A percentile compares a stretch with the other conserved stretches of the same genome.
phyloP scores from a whole-genome alignment of 2,888 invertebrate genomes.

The Agrilus biguttatus region DNA sequence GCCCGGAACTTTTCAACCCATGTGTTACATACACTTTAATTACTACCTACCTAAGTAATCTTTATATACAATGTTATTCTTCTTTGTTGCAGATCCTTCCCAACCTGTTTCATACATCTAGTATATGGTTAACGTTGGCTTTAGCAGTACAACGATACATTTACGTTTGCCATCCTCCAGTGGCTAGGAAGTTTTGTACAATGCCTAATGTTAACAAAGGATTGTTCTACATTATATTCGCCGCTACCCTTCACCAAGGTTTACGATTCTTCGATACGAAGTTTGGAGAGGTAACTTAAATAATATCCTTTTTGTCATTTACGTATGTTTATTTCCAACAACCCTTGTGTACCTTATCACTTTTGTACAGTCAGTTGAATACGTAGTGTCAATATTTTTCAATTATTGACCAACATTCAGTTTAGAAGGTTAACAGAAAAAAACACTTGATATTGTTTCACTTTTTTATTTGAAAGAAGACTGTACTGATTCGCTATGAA shows the following conservation, averaged over 20 bases:
- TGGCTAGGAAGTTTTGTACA: slow-evolving; percentile 69
- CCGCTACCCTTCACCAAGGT: slow-evolving; percentile 70
- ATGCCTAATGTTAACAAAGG: slow-evolving; percentile 63
- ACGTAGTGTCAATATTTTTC: too few relatives aligned
- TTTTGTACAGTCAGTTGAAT: too few relatives aligned
- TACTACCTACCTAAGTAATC: not conserved
- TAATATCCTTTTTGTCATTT: too few relatives aligned
- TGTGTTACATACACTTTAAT: too few relatives aligned
- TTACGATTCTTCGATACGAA: slow-evolving; percentile 67
- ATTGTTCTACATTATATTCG: slow-evolving; percentile 61
- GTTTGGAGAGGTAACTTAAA: slow-evolving; percentile 28
- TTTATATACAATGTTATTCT: not conserved
- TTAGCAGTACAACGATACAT: slow-evolving; percentile 88
- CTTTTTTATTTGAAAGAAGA: too few relatives aligned
- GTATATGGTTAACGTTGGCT: slow-evolving; percentile 84
- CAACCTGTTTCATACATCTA: slow-evolving; percentile 83
- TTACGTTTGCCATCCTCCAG: slow-evolving; percentile 85
- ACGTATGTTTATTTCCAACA: too few relatives aligned
- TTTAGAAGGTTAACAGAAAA: too few relatives aligned
- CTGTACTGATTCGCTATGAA: too few relatives aligned
- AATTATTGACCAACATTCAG: too few relatives aligned
- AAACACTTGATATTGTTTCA: too few relatives aligned
- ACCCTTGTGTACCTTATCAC: too few relatives aligned
- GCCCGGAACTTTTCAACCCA: too few relatives aligned
- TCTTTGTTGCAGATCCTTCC: slow-evolving; percentile 46